A percentile compares a stretch with the other conserved stretches of the same genome.
Conservation (phyloP, 2,113 vertebrate species). For the Orientallactaga bullata region DNA sequence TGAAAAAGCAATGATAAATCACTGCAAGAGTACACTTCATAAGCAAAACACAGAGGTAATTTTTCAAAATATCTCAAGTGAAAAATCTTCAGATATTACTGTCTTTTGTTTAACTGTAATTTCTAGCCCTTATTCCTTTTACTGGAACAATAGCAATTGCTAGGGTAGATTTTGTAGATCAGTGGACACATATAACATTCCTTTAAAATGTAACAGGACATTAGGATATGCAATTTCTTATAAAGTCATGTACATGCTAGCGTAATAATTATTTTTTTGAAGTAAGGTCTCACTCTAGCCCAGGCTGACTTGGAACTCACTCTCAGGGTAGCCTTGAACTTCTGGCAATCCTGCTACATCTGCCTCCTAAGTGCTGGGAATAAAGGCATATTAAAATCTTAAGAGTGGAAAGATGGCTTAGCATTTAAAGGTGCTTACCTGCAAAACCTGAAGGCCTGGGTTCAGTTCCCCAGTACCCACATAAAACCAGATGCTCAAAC, state of each 20-base stretch:
- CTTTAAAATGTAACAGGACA: not conserved
- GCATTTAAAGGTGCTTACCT: too few species aligned
- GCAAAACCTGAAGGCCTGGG: too few species aligned
- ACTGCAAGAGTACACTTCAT: conserved; percentile 87
- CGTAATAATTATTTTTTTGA: not conserved
- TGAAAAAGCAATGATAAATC: conserved; percentile 87
- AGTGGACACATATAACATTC: not conserved
- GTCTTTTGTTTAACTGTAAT: not conserved
- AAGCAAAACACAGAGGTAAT: conserved; percentile 89
- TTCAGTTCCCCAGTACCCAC: too few species aligned
- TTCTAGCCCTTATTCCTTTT: conserved; percentile 23
- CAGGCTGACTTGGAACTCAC: too few species aligned
- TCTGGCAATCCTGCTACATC: too few species aligned
- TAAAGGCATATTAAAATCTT: too few species aligned
- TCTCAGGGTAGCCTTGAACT: too few species aligned
- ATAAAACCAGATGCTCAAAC: too few species aligned
- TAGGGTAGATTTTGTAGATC: not conserved
- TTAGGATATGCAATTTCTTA: too few species aligned
- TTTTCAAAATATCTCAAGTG: not conserved
- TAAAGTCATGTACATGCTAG: not conserved
- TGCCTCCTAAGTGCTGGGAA: too few species aligned
- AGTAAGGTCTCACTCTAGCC: too few species aligned
- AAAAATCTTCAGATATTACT: conserved; percentile 46
- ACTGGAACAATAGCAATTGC: conserved; percentile 3
- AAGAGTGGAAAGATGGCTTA: too few species aligned